phyloP scores from a whole-genome alignment of 2,888 invertebrate genomes.

The Catocala sponsa region DNA sequence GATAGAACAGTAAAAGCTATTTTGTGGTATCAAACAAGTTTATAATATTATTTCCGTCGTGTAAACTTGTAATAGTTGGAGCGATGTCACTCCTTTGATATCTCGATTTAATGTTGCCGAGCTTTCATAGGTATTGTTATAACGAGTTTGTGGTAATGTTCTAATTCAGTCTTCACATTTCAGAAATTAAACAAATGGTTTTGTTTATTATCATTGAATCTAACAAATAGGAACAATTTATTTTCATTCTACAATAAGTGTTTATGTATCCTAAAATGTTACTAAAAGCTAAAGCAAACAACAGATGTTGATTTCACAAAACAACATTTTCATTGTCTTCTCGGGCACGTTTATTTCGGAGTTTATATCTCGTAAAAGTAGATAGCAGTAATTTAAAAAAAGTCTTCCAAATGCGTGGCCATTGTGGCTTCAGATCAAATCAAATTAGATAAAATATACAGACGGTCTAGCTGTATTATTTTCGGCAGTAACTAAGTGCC shows the following conservation, averaged over 20 bases:
- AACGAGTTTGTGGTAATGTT: no score
- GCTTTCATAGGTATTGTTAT: neutral
- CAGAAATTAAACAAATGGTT: neutral
- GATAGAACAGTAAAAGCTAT: constrained; percentile 21
- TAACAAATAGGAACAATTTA: no score
- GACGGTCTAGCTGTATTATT: neutral
- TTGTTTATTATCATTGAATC: neutral
- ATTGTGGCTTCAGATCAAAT: neutral
- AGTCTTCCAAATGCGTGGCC: neutral
- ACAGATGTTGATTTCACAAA: neutral
- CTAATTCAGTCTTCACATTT: no score
- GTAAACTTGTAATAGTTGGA: constrained; percentile 33
- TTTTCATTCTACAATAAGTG: no score
- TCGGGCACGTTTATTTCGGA: neutral
- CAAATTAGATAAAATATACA: neutral
- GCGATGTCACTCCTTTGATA: constrained; percentile 31
- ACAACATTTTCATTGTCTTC: neutral
- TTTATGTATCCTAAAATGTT: no score
- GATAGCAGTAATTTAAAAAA: neutral
- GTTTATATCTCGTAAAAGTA: constrained; percentile 1
- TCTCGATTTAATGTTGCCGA: constrained; percentile 6
- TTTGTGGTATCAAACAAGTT: constrained; percentile 29
- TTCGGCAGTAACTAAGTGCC: neutral
- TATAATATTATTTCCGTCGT: constrained; percentile 34
- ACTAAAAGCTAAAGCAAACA: no score